Base-by-base conservation (phyloP, 2,797 vertebrate genomes). In the Siniperca obscura region DNA sequence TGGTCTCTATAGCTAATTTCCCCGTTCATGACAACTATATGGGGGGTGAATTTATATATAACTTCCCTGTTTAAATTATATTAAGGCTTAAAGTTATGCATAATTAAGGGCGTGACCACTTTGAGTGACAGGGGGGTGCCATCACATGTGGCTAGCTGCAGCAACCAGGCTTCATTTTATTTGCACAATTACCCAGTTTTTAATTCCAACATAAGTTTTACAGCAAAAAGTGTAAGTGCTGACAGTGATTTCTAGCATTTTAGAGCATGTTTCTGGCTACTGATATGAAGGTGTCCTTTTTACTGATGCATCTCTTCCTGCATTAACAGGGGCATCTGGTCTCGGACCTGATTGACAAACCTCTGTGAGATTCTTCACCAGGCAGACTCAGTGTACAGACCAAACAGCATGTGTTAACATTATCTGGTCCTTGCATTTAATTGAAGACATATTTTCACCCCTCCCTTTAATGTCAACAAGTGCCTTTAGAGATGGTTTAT, bases 401-500 rank as follows among this genome's bases (percentile, higher is more conserved):
- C 80, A 84, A 80, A 87, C 83, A 76, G 50, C 67, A 74, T 73
- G 55, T 72, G 70, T 64, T 72, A n/a, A 81, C 42, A 55, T 85
- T 36, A 75, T 75, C 55, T 53, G 64, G 69, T 62, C 62, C 36
- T 21, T 13, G 50, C 48, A 48, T 27, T 71, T 70, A 90, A 86
- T 80, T 84, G 69, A 88, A 90, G 73, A 90, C 89, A 84, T 88
- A 84, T 87, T 90, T 91, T 91, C 86, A 76, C 86, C 91, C 85
- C 90, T 88, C 86, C 81, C 80, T 83, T 88, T 94, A 87, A 94
- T 90, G 91, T 95, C 94, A 95, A 94, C 93, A 94, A 93, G 85
- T 92, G 92, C 92, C 90, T 89, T 81, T 87, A 87, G 92, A 94
- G 71, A 83, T 90, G 76, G 74, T 91, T 92, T 87, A 92, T 91